Conservation (phyloP, 2,797 vertebrate genomes). For the Gambusia yucatana region DNA sequence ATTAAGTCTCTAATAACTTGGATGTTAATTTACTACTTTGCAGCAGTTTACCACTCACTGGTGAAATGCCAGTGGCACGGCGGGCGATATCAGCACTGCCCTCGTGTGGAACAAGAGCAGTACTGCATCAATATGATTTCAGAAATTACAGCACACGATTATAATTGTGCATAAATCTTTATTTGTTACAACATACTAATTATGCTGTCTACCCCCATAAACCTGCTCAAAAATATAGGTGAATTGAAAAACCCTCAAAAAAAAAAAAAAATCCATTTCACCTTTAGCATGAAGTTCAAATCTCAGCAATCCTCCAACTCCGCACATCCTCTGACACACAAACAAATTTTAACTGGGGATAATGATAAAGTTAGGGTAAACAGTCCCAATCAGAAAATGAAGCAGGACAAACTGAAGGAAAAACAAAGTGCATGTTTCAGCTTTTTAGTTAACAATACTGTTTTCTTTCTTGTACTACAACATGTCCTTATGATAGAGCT, state of each 20-base stretch:
- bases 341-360: slow-evolving; percentile 28
- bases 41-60: neutral
- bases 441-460: slow-evolving; percentile 58
- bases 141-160: neutral
- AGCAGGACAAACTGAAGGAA: slow-evolving; percentile 28
- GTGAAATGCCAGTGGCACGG: neutral
- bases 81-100: slow-evolving; percentile 8
- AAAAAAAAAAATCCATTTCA: slow-evolving; percentile 14
- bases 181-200: slow-evolving; percentile 73
- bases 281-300: slow-evolving; percentile 35
- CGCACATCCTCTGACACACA: slow-evolving; percentile 45
- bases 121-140: neutral
- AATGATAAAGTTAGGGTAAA: slow-evolving; percentile 45
- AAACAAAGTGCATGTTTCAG: slow-evolving; percentile 39
- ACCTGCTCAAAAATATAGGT: slow-evolving; percentile 63
- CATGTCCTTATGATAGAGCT: slow-evolving; percentile 15
- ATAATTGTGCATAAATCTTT: slow-evolving; percentile 76
- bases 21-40: neutral
- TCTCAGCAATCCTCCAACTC: slow-evolving; percentile 36
- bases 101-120: slow-evolving; percentile 38
- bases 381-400: slow-evolving; percentile 30
- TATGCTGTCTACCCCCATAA: slow-evolving; percentile 53
- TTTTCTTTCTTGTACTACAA: slow-evolving; percentile 33
- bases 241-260: slow-evolving; percentile 56
- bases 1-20: neutral